Evolutionary conservation across 2,888 invertebrate genomes (phyloP), one percentile per base, ranked within the genome.

Genomic region (Petrolisthes cinctipes): DNA sequence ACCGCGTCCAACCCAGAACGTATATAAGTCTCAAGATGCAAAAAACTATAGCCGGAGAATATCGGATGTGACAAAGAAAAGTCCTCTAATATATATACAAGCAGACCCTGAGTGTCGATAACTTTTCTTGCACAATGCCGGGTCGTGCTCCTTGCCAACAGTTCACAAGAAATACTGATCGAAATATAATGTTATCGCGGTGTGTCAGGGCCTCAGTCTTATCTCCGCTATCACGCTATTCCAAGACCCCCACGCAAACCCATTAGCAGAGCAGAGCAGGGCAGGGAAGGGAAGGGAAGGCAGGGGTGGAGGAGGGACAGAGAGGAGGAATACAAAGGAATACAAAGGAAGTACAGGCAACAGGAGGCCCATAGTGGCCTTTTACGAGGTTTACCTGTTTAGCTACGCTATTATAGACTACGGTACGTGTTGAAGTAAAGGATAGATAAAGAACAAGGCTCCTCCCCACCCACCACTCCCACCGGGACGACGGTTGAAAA

Each of bases 131-230:
- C 71, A 71, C 71, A 71, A 71, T 71, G 71, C 71, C 71, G 5
- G 71, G n/a, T 71, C 71, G 71, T 71, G 71, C 71, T 11, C 71
- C 71, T 17, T 20, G 82, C 82, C 82, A 68, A 66, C 51, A 68
- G 66, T 51, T 66, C 54, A n/a, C 82, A 66, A 37, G 37, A 81
- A 51, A 82, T 17, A 61, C 68, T 51, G 82, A 71, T 71, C 71
- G 82, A 82, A 82, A 68, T 37, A 82, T 66, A 82, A 66, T 82
- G 82, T 82, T 82, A 82, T 82, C 82, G 66, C 53, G 20, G 68
- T n/a, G 68, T 82, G 82, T 82, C 82, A 82, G 66, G 82, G 68
- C 66, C 82, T 51, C 51, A n/a, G n/a, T n/a, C 57, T 82, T 51
- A 51, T 51, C 68, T 68, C 81, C 20, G 9, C 71, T 71, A 71